Base-by-base conservation (phyloP, 2,113 vertebrate genomes). In the Cinclus cinclus region DNA sequence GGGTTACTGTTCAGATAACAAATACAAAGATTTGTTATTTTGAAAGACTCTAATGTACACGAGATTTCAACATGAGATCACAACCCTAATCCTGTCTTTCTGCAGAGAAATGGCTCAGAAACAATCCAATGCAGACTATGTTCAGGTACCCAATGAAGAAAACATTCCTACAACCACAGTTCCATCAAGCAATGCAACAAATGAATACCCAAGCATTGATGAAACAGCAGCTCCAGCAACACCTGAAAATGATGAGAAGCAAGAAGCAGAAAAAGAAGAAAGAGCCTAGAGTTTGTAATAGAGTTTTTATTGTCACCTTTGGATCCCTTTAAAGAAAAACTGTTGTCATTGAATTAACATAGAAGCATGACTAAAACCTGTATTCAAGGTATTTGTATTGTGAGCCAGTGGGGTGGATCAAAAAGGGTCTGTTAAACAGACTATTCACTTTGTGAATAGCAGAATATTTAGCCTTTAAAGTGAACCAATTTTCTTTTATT, bases 81-180 rank as follows among this genome's bases (percentile, higher is more conserved):
- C 83, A 88, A 80, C 53, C 46, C 24, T 80, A 47, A 71, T 82
- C 74, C 81, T 95, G 81, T 95, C 33, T 95, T 97, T 76, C 92
- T 92, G 56, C 95, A 98, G 98, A 94, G 96, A 97, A 86, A 97
- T 98, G 92, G 70, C 86, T 76, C 88, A 95, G 28, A 88, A 83
- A 88, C 94, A 89, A 39, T 6, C 83, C 81, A 85, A 64, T 46
- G 75, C 58, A 44, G 96, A 96, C 15, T 96, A 90, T 1, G 78
- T 73, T 35, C 49, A 93, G 47, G 95, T 97, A 70, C 95, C 97
- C 46, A 67, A 56, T 11, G 97, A 97, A 78, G 92, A 97, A 42
- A 75, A 59, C n/a, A 52, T 69, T 49, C 96, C 96, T 25, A 27
- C n/a, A 1, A 92, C 92, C 78, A 68, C 94, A 58, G 65, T 63